These are phyloP conservation scores for Corythornis madagascariensis DNA, from an alignment of 2,113 vertebrate genomes.

Conservation along the genomic window DNA sequence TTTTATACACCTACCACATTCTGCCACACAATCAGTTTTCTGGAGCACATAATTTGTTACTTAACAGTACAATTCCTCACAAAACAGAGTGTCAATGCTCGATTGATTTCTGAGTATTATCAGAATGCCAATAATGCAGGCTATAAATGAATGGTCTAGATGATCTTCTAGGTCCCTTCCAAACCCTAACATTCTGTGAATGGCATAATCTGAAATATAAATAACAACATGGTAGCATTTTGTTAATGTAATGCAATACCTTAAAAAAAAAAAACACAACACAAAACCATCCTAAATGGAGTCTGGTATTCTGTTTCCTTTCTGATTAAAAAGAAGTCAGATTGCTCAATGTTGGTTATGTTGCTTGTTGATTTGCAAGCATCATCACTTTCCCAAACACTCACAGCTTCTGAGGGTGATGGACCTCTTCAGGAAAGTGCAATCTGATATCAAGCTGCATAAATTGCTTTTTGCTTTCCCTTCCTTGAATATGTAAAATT, in stretches of 20 bases:
- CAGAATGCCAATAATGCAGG: not conserved
- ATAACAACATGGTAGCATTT: not conserved
- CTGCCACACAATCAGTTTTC: not conserved
- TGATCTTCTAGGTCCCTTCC: too few relatives aligned
- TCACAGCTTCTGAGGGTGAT: constrained; percentile 48
- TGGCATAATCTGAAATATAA: not conserved
- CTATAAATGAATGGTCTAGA: not conserved
- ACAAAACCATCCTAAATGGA: not conserved
- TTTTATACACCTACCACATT: not conserved
- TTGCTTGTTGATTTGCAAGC: constrained; percentile 58
- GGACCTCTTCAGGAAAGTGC: constrained; percentile 25
- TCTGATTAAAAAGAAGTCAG: constrained; percentile 2
- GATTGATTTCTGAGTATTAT: not conserved
- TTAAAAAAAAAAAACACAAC: not conserved
- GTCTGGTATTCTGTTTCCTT: not conserved
- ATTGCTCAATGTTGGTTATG: not conserved
- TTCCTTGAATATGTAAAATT: constrained; percentile 18
- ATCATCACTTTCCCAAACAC: constrained; percentile 35
- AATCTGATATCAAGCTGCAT: constrained; percentile 33
- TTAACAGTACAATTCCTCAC: not conserved
- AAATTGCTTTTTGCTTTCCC: constrained; percentile 37
- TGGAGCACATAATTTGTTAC: not conserved
- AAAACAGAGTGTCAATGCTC: not conserved
- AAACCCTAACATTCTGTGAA: not conserved
- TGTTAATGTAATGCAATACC: not conserved